These are phyloP conservation scores for Cerastoderma edule DNA, from an alignment of 2,888 invertebrate genomes.

Conservation along the genomic window DNA sequence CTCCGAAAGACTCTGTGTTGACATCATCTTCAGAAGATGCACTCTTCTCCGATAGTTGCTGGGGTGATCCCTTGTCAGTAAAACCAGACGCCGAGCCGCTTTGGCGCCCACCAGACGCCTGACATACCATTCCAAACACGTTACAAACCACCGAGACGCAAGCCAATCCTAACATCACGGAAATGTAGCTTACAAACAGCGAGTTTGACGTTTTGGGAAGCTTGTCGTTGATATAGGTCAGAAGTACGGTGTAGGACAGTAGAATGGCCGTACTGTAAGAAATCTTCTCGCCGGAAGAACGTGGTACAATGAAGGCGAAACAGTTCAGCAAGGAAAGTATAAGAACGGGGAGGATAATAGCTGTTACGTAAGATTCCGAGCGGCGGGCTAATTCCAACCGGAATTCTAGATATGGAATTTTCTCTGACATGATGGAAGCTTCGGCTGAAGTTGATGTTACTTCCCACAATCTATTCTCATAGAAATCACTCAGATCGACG, in stretches of 20 bases:
- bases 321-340: slow-evolving; percentile 5
- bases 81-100: background rate
- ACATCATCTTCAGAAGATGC: background rate
- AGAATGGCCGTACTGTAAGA: slow-evolving; percentile 10
- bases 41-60: background rate
- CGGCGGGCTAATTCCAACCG: slow-evolving; percentile 2
- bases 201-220: slow-evolving; percentile 18
- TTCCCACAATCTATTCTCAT: background rate
- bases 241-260: background rate
- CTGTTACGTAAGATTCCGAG: background rate
- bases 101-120: background rate
- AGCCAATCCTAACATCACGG: slow-evolving; percentile 2
- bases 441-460: background rate
- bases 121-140: background rate
- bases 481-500: background rate
- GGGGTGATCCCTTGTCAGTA: background rate
- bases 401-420: background rate
- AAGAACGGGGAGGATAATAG: background rate
- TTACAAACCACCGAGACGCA: slow-evolving; percentile 9
- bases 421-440: background rate
- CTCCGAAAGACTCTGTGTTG: background rate
- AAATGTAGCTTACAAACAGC: background rate
- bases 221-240: slow-evolving; percentile 9
- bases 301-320: slow-evolving; percentile 1
- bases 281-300: slow-evolving; percentile 9